Evolutionary conservation across 1,140 invertebrate genomes (phyloP).

Genomic region (Nymphalis io): DNA sequence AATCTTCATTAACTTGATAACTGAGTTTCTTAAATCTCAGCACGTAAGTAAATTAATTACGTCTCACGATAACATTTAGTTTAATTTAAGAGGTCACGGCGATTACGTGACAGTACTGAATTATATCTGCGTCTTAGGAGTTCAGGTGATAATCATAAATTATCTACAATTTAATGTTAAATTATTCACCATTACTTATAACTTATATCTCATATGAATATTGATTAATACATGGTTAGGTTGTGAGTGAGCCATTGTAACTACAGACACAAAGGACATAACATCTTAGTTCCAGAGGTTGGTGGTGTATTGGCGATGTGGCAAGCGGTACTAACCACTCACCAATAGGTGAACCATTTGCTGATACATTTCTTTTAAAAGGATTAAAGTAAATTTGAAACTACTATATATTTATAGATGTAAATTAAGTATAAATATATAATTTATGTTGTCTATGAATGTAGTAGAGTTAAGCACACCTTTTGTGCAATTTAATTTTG

Average conservation of each 20-base stretch:
- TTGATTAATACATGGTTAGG: neutral
- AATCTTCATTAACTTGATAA: neutral
- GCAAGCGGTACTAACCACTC: no score
- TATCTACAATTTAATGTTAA: constrained; percentile 27
- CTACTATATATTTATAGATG: no score
- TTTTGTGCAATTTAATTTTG: no score
- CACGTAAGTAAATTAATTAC: constrained; percentile 59
- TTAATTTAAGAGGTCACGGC: constrained; percentile 60
- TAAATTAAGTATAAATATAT: neutral
- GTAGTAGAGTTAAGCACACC: no score
- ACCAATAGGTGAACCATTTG: no score
- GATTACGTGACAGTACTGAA: constrained; percentile 54
- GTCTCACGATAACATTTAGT: constrained; percentile 52
- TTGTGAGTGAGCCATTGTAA: neutral
- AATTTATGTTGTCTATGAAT: no score
- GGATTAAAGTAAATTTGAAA: no score
- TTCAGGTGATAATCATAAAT: constrained; percentile 41
- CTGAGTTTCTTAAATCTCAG: constrained; percentile 33
- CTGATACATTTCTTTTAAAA: no score
- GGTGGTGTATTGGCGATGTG: no score
- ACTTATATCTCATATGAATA: constrained; percentile 7
- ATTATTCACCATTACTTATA: constrained; percentile 33
- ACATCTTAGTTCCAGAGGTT: no score
- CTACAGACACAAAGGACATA: no score
- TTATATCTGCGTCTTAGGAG: constrained; percentile 42